Base-by-base conservation (phyloP, 2,888 invertebrate species). In the Muschampia plurimacula region DNA sequence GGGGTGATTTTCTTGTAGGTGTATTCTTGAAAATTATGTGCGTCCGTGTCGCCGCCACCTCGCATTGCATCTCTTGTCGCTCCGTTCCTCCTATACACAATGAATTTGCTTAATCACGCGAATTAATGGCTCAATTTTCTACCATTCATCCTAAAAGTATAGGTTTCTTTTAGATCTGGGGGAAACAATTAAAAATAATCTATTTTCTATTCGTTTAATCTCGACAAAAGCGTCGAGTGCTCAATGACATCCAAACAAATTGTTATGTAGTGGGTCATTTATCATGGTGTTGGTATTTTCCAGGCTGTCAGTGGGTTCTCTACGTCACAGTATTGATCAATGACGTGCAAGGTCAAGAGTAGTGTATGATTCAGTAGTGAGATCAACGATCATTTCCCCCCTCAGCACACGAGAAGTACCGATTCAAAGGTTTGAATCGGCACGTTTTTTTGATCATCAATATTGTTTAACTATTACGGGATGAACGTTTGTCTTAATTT, bases 1-100 rank as follows among this genome's bases (percentile, higher is more conserved):
- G n/a, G n/a, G n/a, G 98, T 98, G 82, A 98, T 98, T 95, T 98
- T 98, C 94, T 98, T 98, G 92, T 98, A 98, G 46, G 98, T 98
- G 91, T 98, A 98, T 91, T 98, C 98, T 91, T 98, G 97, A 95
- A 98, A 97, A 87, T 97, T 97, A 91, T 98, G 98, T 77, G 96
- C 96, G 72, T 96, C 97, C 22, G 95, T 95, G 81, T 97, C 97
- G 36, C 15, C 64, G 64, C 94, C 95, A 70, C 94, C 95, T 76
- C 95, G 92, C 85, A 95, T 95, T 72, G 95, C 94, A 76, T 96
- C 96, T 77, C 95, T 94, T 41, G 96, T 95, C 69, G 96, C 95
- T 77, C 97, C 97, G 90, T 97, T 97, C 92, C 97, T 96, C 96
- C 97, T 96, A 91, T 77, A 86, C 73, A 52, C 36, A 8, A 36